Evolutionary conservation across 2,113 vertebrate species (phyloP).

Genomic region (Polypterus bichir): DNA sequence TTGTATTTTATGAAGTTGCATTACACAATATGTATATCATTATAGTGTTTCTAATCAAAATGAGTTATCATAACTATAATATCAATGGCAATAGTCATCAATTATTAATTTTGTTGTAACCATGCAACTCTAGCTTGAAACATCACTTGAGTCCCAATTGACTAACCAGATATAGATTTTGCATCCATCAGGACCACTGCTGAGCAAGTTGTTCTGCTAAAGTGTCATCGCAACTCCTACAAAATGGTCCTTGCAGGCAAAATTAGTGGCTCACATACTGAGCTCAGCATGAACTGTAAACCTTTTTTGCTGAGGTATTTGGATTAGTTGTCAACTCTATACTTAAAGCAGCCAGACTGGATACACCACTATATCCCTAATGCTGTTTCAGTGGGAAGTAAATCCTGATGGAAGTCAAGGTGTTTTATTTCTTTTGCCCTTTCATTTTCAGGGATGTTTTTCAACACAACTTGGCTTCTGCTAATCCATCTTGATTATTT

Average conservation of each 20-base stretch:
- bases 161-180: not conserved
- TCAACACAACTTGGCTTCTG: not conserved
- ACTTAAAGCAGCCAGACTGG: conserved; percentile 8
- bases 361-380: conserved; percentile 7
- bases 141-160: not conserved
- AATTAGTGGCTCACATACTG: conserved; percentile 12
- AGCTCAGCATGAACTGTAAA: conserved; percentile 10
- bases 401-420: conserved; percentile 1
- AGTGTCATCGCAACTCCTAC: conserved; percentile 10
- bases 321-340: not conserved
- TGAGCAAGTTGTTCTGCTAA: not conserved
- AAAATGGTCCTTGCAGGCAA: conserved; percentile 9
- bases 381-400: not conserved
- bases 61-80: too few relatives aligned
- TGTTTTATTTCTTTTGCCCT: conserved; percentile 2
- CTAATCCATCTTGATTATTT: not conserved
- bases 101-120: not conserved
- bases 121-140: not conserved
- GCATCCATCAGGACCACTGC: conserved; percentile 5
- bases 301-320: not conserved
- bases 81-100: too few relatives aligned
- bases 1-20: too few relatives aligned
- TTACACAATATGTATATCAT: too few relatives aligned
- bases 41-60: too few relatives aligned
- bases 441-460: not conserved